Evolutionary conservation across 37 sponge, comb jelly and placozoan genomes (phyloP).

Genomic region (Theonella swinhoei): DNA sequence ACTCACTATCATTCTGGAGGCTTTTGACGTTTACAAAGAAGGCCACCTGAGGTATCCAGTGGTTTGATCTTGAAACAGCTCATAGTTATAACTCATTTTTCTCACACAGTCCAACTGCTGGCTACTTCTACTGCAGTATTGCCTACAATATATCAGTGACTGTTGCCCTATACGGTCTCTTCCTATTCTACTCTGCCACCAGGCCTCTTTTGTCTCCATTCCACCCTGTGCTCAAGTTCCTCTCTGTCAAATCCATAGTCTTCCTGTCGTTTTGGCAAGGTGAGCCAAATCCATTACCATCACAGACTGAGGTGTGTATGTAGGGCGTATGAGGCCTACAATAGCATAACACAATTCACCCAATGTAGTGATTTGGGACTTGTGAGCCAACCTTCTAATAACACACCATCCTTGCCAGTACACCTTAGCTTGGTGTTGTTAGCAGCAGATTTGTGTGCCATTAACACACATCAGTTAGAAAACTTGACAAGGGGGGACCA

Average conservation of each 20-base stretch:
- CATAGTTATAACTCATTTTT: too few species aligned
- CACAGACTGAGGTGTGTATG: too few species aligned
- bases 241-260: slow-evolving; percentile 89
- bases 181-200: slow-evolving; percentile 95
- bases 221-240: slow-evolving; percentile 95
- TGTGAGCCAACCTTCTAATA: too few species aligned
- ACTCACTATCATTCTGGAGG: slow-evolving; percentile 90
- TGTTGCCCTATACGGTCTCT: slow-evolving; percentile 90
- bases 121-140: slow-evolving; percentile 89
- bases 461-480: too few species aligned
- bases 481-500: too few species aligned
- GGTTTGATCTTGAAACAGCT: too few species aligned
- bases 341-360: too few species aligned
- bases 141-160: slow-evolving; percentile 94
- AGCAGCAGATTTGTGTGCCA: too few species aligned
- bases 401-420: too few species aligned
- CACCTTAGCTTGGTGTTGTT: too few species aligned
- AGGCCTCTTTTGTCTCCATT: slow-evolving; percentile 72
- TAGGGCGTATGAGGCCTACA: too few species aligned
- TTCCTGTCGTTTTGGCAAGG: slow-evolving; percentile 99
- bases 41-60: slow-evolving; percentile 83
- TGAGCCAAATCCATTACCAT: slow-evolving; percentile 20
- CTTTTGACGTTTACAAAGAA: slow-evolving; percentile 73
- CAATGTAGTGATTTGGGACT: too few species aligned
- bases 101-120: slow-evolving; percentile 66